Base-by-base conservation (phyloP, 2,888 invertebrate species). In the Campopleginae sp. region DNA sequence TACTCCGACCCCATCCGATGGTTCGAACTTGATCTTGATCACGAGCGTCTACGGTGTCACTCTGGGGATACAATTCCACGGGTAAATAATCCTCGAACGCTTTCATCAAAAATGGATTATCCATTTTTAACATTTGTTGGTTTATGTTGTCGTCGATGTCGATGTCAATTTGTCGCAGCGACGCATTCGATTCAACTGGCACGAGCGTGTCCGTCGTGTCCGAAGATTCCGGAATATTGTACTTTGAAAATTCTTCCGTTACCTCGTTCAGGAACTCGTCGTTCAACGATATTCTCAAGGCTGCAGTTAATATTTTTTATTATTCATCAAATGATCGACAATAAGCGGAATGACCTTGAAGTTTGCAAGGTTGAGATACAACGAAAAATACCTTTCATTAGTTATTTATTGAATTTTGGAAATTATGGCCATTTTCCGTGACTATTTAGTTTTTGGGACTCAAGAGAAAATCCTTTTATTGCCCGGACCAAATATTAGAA, bases 1-100 rank as follows among this genome's bases (percentile, higher is more conserved):
- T 84, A 77, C 68, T 44, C 23, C 86, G 83, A 63, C 87, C 86
- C 86, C 88, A 87, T 27, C 63, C 66, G 74, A 85, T 74, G 1
- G 75, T 83, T 27, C 27, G 31, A 27, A 7, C 12, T 10, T 80
- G 17, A 1, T 80, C 48, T 12, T 33, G 51, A 2, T 61, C 71
- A 19, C 68, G 81, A 1, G 82, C 84, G 86, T 91, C 90, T 5
- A 88, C 85, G n/a, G 51, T 82, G 86, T 91, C 91, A 23, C 72
- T 68, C 27, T 48, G 80, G 2, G 85, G 23, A 79, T 75, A 85
- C 68, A 88, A 48, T 74, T 89, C 86, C 14, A 86, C 54, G 23
- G 91, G 90, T n/a, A 94, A 91, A 88, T 93, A 94, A 17, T 91
- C 90, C 79, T 94, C 92, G 80, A 95, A 94, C 33, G 94, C 95